phyloP scores from a whole-genome alignment of 2,888 invertebrate species.

The Cephus sareptanus region DNA sequence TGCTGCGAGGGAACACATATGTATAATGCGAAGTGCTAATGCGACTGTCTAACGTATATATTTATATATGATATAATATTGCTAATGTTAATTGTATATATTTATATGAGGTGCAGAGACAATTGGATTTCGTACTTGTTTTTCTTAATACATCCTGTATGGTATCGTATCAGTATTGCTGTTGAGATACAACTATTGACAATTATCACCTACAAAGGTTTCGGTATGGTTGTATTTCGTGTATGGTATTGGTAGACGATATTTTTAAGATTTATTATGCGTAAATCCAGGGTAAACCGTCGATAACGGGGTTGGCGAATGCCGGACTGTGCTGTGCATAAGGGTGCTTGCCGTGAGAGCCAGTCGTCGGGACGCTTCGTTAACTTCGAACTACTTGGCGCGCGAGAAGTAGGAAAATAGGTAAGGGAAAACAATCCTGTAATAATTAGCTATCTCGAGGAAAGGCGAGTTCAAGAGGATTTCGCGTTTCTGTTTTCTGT shows the following conservation, averaged over 20 bases:
- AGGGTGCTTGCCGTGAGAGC: not conserved
- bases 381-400: not conserved
- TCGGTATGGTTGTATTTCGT: not conserved
- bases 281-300: not conserved
- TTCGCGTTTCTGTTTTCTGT: not conserved
- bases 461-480: not conserved
- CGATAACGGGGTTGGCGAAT: not conserved
- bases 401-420: not conserved
- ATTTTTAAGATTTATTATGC: not conserved
- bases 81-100: not conserved
- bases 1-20: slow-evolving; percentile 24
- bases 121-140: not conserved
- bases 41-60: not conserved
- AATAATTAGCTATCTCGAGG: not conserved
- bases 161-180: not conserved
- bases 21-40: not conserved
- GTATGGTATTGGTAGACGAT: not conserved
- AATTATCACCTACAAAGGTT: not conserved
- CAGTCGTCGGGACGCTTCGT: not conserved
- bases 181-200: not conserved
- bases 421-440: not conserved
- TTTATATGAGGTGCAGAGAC: not conserved
- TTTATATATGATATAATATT: not conserved
- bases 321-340: not conserved
- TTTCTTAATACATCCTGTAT: no score